phyloP scores from a whole-genome alignment of 2,113 vertebrate species.

The Struthio camelus region DNA sequence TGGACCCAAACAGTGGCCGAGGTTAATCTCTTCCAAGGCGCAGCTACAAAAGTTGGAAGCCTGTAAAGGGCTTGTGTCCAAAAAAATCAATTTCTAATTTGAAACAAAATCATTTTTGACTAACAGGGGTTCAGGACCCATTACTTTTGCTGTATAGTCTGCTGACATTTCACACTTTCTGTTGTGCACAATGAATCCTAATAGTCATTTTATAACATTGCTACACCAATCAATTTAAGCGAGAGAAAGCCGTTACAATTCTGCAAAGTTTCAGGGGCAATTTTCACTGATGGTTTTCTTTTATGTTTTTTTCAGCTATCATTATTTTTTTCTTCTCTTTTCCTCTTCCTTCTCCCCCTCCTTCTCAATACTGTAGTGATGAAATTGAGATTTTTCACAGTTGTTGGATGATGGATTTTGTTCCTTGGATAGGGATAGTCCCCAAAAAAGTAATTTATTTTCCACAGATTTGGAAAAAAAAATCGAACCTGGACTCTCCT shows the following conservation, averaged over 20 bases:
- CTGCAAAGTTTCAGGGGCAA: slow-evolving; percentile 74
- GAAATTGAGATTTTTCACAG: slow-evolving; percentile 55
- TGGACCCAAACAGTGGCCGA: slow-evolving; percentile 63
- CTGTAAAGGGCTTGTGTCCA: slow-evolving; percentile 76
- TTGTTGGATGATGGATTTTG: slow-evolving; percentile 14
- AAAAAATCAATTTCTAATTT: slow-evolving; percentile 88
- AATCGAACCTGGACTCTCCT: not conserved
- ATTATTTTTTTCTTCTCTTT: slow-evolving; percentile 35
- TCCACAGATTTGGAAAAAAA: not conserved
- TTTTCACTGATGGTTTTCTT: slow-evolving; percentile 74
- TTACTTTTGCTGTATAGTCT: slow-evolving; percentile 78
- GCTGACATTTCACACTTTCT: slow-evolving; percentile 82
- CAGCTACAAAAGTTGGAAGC: slow-evolving; percentile 73
- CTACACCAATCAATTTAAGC: slow-evolving; percentile 79
- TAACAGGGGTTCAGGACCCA: slow-evolving; percentile 83
- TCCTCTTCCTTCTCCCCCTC: not conserved
- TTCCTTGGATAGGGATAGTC: slow-evolving; percentile 21
- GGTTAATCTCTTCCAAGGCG: slow-evolving; percentile 77
- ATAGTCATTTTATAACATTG: slow-evolving; percentile 80
- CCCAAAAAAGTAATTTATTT: slow-evolving; percentile 36
- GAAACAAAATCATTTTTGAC: slow-evolving; percentile 85
- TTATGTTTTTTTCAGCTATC: slow-evolving; percentile 62
- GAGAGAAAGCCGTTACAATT: slow-evolving; percentile 75
- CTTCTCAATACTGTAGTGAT: not conserved
- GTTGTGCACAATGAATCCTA: slow-evolving; percentile 81